Percentiles rank a stretch among this genome's conserved stretches.
These are phyloP conservation scores for Incurvaria masculella DNA, from an alignment of 2,888 invertebrate genomes.

Conservation along the genomic window DNA sequence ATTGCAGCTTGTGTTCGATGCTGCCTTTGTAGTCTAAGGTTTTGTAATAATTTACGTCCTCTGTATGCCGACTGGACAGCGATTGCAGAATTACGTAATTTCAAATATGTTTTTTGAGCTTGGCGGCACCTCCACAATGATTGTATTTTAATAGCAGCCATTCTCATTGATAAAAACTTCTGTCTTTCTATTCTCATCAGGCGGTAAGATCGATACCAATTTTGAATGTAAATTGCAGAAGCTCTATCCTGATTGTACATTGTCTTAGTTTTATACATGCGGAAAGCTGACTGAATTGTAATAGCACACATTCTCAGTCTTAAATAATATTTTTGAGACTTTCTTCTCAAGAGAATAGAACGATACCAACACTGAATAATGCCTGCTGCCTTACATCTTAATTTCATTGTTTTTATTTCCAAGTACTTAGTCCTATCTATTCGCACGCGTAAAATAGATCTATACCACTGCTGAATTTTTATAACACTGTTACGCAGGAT, in stretches of 20 bases:
- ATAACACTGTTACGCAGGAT: constrained; percentile 11
- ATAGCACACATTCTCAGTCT: constrained; percentile 26
- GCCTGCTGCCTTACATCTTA: constrained; percentile 18
- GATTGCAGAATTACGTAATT: constrained; percentile 24
- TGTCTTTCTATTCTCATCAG: constrained; percentile 15
- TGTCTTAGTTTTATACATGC: constrained; percentile 29
- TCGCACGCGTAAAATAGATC: constrained; percentile 7
- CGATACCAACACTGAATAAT: constrained; percentile 31
- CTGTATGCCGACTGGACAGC: constrained; percentile 40
- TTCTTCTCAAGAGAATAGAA: constrained; percentile 30
- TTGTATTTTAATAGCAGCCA: constrained; percentile 22
- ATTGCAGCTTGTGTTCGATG: constrained; percentile 26
- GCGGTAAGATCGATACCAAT: constrained; percentile 32
- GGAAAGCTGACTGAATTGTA: constrained; percentile 33
- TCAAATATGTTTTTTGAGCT: constrained; percentile 28
- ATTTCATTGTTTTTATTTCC: constrained; percentile 14
- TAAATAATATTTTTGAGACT: constrained; percentile 24
- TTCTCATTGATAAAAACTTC: constrained; percentile 19
- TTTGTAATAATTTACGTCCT: constrained; percentile 23
- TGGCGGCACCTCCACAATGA: constrained; percentile 27
- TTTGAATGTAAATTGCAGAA: constrained; percentile 32
- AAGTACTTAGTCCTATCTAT: constrained; percentile 12
- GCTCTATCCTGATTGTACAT: constrained; percentile 22
- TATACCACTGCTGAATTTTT: constrained; percentile 18
- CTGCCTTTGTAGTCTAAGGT: constrained; percentile 19